Base-by-base conservation (phyloP, 2,888 invertebrate genomes). In the Polydesmus complanatus region DNA sequence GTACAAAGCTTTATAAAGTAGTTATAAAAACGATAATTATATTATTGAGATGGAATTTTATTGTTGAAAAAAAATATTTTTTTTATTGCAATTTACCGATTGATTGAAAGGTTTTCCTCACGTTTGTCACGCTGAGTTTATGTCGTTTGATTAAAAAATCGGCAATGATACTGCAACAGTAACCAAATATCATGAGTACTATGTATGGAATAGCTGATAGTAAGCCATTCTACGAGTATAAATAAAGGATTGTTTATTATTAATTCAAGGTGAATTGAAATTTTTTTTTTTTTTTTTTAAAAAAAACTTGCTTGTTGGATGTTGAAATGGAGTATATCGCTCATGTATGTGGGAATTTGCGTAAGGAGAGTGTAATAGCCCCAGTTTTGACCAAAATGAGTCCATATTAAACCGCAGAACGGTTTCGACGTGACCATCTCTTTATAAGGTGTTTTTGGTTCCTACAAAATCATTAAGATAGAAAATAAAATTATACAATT, bases 361-460 rank as follows among this genome's bases (percentile, higher is more conserved):
- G 88, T 88, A 1, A 89, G 77, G 27, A 90, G 75, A 27, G 87
- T 88, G 85, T 87, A 88, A 74, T 86, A 88, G 27, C 88, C 88
- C 80, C 88, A 85, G 68, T 82, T 83, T 67, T 88, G 85, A 0
- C 84, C 82, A 64, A 83, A 80, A 48, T 58, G 58, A 25, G 58
- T 53, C 18, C 47, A 27, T n/a, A 53, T 48, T 19, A 61, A 37
- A 2, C 58, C 51, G 58, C 61, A 61, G 21, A 61, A 26, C 22
- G 61, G 50, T 25, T 53, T 53, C 3, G 53, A 23, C 19, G 2
- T 60, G 26, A 61, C 25, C 19, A 61, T 26, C 2, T 21, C 22
- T 25, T 58, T 58, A 52, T 53, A 61, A 19, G 61, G 61, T 14
- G 58, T 25, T 53, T 48, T 23, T 37, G 53, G 51, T 14, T 1